Conservation (phyloP, 23 tunicate species). For the Trididemnum miniatum region DNA sequence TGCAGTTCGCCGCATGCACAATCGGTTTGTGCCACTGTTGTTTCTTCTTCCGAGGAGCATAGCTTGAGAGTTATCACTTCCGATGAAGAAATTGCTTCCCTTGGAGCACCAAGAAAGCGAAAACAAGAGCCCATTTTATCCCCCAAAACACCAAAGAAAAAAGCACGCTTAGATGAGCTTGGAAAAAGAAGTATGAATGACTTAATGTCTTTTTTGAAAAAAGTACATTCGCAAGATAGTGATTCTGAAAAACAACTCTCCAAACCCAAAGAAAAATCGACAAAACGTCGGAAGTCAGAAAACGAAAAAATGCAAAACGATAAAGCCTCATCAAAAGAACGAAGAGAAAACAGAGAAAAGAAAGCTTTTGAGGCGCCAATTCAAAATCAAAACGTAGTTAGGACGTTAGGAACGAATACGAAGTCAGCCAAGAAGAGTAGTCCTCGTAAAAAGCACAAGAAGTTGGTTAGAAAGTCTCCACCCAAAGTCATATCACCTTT, state of each 20-base stretch:
- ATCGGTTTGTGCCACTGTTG: neutral
- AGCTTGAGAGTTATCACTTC: constrained; percentile 29
- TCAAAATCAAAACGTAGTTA: neutral
- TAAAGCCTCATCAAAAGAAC: neutral
- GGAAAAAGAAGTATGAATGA: constrained; percentile 2
- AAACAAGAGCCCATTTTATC: neutral
- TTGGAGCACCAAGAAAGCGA: neutral
- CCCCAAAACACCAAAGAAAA: constrained; percentile 1
- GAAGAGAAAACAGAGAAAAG: too few relatives aligned
- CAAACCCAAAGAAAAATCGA: neutral
- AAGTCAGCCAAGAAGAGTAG: neutral
- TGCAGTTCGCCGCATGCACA: neutral
- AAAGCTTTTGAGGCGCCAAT: too few relatives aligned
- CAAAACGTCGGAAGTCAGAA: neutral
- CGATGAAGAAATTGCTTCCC: neutral
- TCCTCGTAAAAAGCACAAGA: neutral
- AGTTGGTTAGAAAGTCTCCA: neutral
- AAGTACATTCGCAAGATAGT: neutral
- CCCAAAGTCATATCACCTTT: neutral
- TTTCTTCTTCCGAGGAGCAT: constrained; percentile 9
- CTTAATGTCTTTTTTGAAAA: neutral
- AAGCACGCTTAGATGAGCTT: neutral
- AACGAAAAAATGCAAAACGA: neutral
- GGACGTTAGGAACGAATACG: neutral
- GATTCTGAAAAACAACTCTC: neutral